A percentile compares a stretch with the other conserved stretches of the same genome.
Conservation (phyloP, 2,888 invertebrate genomes). For the Scaptomyza flava region DNA sequence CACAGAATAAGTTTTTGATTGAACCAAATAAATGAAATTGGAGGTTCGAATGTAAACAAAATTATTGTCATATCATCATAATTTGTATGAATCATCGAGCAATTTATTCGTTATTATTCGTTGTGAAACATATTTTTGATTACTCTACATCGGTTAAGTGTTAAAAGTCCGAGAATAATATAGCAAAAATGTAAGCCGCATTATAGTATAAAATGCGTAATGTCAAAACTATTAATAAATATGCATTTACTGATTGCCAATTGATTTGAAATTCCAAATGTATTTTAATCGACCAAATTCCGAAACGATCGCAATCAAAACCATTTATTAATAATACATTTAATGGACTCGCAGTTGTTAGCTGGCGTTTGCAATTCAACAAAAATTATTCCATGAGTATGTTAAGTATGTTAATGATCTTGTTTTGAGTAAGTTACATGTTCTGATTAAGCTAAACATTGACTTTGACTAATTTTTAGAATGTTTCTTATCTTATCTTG, state of each 20-base stretch:
- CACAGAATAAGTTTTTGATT: too few relatives aligned
- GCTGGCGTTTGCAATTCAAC: neutral
- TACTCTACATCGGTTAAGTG: neutral
- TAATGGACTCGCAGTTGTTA: neutral
- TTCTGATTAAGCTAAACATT: neutral
- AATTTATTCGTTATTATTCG: neutral
- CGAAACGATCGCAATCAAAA: neutral
- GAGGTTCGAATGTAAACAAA: neutral
- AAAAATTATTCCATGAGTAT: neutral
- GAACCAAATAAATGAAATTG: too few relatives aligned
- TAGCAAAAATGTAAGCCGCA: neutral
- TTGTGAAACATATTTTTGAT: neutral
- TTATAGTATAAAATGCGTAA: neutral
- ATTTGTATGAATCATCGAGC: constrained; percentile 45
- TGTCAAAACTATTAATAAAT: neutral
- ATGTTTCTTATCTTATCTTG: neutral
- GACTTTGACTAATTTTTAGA: neutral
- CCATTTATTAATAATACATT: neutral
- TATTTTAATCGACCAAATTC: neutral
- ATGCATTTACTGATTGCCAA: neutral
- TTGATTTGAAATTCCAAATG: neutral
- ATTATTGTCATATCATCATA: constrained; percentile 46
- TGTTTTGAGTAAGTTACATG: neutral
- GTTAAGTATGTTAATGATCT: neutral
- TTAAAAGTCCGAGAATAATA: neutral